Conservation (phyloP, 2,888 invertebrate species). For the Cephus runcator region DNA sequence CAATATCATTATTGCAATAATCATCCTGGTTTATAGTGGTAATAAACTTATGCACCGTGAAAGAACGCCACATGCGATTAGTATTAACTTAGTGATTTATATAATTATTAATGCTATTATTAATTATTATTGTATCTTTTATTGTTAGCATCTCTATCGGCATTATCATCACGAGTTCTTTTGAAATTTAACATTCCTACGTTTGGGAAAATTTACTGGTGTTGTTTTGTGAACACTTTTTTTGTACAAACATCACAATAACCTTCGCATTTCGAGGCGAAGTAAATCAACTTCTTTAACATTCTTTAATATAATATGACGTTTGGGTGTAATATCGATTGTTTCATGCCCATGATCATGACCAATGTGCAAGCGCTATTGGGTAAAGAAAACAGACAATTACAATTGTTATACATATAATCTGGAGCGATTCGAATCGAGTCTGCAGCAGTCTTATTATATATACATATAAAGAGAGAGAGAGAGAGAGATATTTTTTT, state of each 20-base stretch:
- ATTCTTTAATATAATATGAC: neutral
- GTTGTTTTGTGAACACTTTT: neutral
- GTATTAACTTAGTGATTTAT: neutral
- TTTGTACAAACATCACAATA: neutral
- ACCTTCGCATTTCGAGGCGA: neutral
- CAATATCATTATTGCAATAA: neutral
- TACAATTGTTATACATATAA: neutral
- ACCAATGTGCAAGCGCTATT: neutral
- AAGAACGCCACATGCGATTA: neutral
- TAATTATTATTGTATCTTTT: neutral
- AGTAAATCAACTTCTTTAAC: neutral
- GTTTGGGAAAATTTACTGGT: neutral
- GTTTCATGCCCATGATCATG: neutral
- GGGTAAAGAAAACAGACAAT: neutral
- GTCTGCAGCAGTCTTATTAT: neutral
- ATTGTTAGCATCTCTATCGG: neutral
- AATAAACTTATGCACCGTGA: neutral
- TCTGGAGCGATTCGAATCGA: neutral
- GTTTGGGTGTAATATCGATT: neutral
- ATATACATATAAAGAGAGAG: neutral
- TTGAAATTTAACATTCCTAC: neutral
- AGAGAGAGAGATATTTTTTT: neutral
- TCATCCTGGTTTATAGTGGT: neutral
- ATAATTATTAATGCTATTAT: neutral
- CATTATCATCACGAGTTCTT: neutral